Conservation (phyloP, 2,888 invertebrate genomes). For the Pollenia labialis region DNA sequence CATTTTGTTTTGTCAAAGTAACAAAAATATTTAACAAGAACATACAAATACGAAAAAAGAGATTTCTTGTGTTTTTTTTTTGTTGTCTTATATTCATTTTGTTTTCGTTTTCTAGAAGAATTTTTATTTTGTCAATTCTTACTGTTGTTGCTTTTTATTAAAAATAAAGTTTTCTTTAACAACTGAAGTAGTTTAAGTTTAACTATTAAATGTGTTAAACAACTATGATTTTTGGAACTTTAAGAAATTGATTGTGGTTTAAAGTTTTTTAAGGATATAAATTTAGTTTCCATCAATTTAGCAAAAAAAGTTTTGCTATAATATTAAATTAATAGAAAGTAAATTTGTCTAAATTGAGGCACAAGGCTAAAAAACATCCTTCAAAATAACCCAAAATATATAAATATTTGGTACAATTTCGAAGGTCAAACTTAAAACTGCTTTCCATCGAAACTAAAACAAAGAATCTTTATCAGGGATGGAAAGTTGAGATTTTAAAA, state of each 20-base stretch:
- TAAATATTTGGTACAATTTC: no score
- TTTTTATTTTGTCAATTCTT: conserved; percentile 67
- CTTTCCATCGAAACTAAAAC: no score
- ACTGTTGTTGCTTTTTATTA: conserved; percentile 67
- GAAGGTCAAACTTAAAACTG: no score
- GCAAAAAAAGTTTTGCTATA: not conserved
- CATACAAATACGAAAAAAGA: conserved; percentile 84
- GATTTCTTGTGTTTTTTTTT: conserved; percentile 79
- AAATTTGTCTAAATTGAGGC: not conserved
- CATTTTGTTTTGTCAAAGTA: conserved; percentile 76
- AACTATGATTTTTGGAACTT: no score
- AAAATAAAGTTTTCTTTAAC: conserved; percentile 69
- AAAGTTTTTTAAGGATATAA: no score
- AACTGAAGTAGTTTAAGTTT: not conserved
- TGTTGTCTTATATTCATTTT: conserved; percentile 66
- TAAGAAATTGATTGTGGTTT: no score
- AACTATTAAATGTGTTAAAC: not conserved
- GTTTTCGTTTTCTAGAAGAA: conserved; percentile 61
- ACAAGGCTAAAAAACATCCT: not conserved
- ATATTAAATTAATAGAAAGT: conserved; percentile 6
- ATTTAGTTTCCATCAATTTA: no score
- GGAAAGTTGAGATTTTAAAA: no score
- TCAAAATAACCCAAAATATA: no score
- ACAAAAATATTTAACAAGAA: conserved; percentile 81
- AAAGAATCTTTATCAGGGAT: no score